Evolutionary conservation across 2,113 vertebrate species (phyloP).

Genomic region (Aptenodytes forsteri): DNA sequence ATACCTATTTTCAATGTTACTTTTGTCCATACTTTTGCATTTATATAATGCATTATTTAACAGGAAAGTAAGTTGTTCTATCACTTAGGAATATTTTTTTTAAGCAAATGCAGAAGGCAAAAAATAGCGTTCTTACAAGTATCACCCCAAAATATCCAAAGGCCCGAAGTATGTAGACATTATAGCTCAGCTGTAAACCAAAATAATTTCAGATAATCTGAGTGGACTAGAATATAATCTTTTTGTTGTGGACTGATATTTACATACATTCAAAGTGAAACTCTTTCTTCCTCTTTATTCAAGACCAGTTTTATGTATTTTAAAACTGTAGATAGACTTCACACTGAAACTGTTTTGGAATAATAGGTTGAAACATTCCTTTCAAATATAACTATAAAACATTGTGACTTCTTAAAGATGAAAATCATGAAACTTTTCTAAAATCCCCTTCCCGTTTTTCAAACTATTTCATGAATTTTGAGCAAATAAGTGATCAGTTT

Average conservation of each 20-base stretch:
- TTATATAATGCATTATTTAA: not conserved
- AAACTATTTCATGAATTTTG: not conserved
- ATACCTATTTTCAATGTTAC: not conserved
- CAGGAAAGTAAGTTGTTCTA: not conserved
- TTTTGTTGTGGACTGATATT: not conserved
- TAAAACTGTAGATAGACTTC: not conserved
- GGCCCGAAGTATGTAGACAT: not conserved
- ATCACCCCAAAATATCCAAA: not conserved
- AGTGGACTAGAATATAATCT: not conserved
- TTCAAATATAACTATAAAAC: not conserved
- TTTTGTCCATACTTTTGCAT: not conserved
- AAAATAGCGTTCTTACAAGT: not conserved
- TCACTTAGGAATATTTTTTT: not conserved
- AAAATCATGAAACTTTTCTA: not conserved
- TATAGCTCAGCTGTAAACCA: not conserved
- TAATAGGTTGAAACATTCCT: not conserved
- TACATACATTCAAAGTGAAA: not conserved
- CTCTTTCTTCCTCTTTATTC: not conserved
- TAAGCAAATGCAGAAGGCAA: not conserved
- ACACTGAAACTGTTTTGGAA: not conserved
- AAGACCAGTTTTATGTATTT: not conserved
- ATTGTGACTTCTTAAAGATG: not conserved
- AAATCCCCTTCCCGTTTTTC: not conserved
- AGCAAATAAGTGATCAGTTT: not conserved
- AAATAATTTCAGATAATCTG: not conserved